phyloP scores from a whole-genome alignment of 2,113 vertebrate genomes.

The Dasypus novemcinctus region DNA sequence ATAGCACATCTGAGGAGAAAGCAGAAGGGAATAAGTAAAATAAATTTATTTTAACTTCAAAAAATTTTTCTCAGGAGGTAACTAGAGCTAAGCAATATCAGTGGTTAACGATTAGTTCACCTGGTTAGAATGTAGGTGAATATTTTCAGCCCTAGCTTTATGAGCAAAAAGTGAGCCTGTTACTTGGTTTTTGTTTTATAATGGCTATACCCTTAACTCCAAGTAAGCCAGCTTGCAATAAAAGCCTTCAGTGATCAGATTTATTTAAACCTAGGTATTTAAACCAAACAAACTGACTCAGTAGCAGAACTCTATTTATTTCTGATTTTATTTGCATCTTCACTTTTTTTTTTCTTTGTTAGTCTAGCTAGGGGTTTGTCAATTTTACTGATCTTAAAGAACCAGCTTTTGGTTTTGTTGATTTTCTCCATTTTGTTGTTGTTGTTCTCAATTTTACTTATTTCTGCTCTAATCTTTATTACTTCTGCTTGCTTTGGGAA shows the following conservation, averaged over 20 bases:
- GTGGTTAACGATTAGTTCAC: neutral
- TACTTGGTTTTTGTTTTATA: slow-evolving; percentile 13
- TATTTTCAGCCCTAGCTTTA: neutral
- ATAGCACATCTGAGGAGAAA: slow-evolving; percentile 91
- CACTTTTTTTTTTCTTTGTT: too few species aligned
- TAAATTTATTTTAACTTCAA: neutral
- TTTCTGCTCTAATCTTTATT: too few species aligned
- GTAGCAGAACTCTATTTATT: neutral
- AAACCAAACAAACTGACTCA: neutral
- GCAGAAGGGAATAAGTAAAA: neutral
- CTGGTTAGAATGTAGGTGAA: neutral
- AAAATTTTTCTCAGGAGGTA: neutral
- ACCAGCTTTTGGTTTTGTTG: too few species aligned
- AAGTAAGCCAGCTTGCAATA: neutral
- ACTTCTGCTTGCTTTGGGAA: too few species aligned
- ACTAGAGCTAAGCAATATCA: neutral
- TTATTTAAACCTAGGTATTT: neutral
- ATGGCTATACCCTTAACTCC: neutral
- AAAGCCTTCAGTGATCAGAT: neutral
- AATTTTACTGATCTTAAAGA: too few species aligned
- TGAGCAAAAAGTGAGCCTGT: neutral
- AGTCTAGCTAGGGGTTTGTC: too few species aligned
- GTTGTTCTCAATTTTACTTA: too few species aligned
- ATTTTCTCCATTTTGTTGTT: too few species aligned
- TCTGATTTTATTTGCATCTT: too few species aligned